Evolutionary conservation across 2,797 vertebrate species (phyloP).

Genomic region (Sebastes iracundus): DNA sequence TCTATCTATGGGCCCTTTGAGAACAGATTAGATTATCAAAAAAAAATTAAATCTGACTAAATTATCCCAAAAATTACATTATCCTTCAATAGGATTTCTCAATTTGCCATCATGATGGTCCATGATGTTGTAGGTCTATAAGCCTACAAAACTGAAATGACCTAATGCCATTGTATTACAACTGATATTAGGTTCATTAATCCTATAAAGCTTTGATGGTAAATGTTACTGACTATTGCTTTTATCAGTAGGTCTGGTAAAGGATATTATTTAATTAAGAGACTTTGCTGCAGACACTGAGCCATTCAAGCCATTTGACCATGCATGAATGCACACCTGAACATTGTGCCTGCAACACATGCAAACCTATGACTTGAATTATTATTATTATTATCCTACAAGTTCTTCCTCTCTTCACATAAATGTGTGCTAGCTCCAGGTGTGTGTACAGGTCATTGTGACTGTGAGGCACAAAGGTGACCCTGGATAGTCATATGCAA

Average conservation of each 20-base stretch:
- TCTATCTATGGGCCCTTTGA: neutral
- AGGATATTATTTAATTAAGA: neutral
- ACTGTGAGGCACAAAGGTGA: neutral
- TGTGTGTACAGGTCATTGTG: neutral
- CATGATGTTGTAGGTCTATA: too few relatives aligned
- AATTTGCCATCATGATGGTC: neutral
- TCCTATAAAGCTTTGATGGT: neutral
- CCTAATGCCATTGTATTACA: neutral
- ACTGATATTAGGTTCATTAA: too few relatives aligned
- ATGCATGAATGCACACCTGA: neutral
- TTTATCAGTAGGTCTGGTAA: neutral
- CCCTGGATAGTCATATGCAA: conserved; percentile 12
- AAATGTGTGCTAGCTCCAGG: neutral
- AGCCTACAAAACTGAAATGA: neutral
- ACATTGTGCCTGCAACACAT: neutral
- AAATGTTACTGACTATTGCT: neutral
- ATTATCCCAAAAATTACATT: neutral
- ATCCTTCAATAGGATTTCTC: too few relatives aligned
- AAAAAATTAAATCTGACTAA: too few relatives aligned
- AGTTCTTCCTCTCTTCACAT: neutral
- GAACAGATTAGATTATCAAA: neutral
- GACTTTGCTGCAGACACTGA: neutral
- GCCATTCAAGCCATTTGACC: neutral
- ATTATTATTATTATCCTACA: neutral
- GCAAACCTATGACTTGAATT: neutral